Conservation (phyloP, 2,113 vertebrate species). For the Ptychochromis oligacanthus region DNA sequence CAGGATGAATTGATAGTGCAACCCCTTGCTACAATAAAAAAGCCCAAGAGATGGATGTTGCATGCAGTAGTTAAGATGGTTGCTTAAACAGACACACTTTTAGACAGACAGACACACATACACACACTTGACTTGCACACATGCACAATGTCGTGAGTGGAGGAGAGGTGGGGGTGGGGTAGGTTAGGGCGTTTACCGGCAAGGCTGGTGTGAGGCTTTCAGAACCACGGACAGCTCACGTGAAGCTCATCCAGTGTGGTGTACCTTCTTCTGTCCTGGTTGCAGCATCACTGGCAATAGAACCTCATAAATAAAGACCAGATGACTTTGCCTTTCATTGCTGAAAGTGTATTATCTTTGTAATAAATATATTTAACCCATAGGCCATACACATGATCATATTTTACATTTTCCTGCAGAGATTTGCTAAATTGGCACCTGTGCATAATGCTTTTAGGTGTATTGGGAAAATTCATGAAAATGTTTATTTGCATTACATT, state of each 20-base stretch:
- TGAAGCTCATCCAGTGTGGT: constrained; percentile 46
- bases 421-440: background rate
- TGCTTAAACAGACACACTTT: constrained; percentile 11
- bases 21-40: constrained; percentile 47
- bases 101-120: constrained; percentile 1
- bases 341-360: background rate
- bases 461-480: background rate
- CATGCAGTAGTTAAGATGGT: constrained; percentile 22
- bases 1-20: constrained; percentile 57
- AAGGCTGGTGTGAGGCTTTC: constrained; percentile 69
- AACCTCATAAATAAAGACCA: background rate
- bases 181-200: constrained; percentile 80
- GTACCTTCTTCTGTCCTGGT: constrained; percentile 3
- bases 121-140: constrained; percentile 38
- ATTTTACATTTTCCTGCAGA: background rate
- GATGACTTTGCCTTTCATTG: background rate
- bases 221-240: constrained; percentile 82
- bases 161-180: constrained; percentile 13
- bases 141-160: constrained; percentile 64
- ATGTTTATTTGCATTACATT: background rate
- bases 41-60: constrained; percentile 55
- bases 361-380: background rate
- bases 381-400: background rate
- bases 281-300: constrained; percentile 10
- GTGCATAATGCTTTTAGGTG: constrained; percentile 12